phyloP scores from a whole-genome alignment of 1,140 invertebrate species.

The Cataglyphis hispanica region DNA sequence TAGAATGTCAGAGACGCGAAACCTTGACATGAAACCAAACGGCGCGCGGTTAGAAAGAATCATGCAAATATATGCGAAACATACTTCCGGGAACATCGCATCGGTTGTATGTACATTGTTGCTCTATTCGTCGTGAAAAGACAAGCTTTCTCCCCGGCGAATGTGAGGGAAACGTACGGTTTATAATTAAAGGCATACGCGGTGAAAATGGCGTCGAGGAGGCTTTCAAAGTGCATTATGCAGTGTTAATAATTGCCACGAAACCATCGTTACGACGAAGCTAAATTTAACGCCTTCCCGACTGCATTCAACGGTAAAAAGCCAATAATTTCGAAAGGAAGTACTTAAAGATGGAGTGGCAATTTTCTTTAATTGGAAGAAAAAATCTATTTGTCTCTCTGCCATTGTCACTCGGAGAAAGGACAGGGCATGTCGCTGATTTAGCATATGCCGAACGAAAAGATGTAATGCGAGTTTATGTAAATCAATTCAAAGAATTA shows the following conservation, averaged over 20 bases:
- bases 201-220: constrained; percentile 4
- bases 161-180: not conserved
- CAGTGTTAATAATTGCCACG: constrained; percentile 15
- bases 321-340: constrained; percentile 6
- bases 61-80: constrained; percentile 45
- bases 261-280: not conserved
- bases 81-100: constrained; percentile 32
- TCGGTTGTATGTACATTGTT: constrained; percentile 2
- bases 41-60: not conserved
- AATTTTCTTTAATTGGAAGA: constrained; percentile 21
- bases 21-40: constrained; percentile 42
- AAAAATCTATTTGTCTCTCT: constrained; percentile 13
- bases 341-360: not conserved
- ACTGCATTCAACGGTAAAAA: constrained; percentile 31
- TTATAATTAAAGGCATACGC: constrained; percentile 24
- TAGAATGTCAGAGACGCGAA: constrained; percentile 40
- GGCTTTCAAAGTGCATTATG: constrained; percentile 17
- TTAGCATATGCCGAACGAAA: not conserved
- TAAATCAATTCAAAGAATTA: not conserved
- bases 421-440: not conserved
- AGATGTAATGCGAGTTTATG: not conserved
- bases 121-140: not conserved
- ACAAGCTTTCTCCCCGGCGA: constrained; percentile 18
- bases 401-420: not conserved
- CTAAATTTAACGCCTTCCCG: constrained; percentile 29